Percentiles rank a stretch among this genome's conserved stretches.
Evolutionary conservation across 2,888 invertebrate genomes (phyloP).

Genomic region (Lasioglossum vierecki): DNA sequence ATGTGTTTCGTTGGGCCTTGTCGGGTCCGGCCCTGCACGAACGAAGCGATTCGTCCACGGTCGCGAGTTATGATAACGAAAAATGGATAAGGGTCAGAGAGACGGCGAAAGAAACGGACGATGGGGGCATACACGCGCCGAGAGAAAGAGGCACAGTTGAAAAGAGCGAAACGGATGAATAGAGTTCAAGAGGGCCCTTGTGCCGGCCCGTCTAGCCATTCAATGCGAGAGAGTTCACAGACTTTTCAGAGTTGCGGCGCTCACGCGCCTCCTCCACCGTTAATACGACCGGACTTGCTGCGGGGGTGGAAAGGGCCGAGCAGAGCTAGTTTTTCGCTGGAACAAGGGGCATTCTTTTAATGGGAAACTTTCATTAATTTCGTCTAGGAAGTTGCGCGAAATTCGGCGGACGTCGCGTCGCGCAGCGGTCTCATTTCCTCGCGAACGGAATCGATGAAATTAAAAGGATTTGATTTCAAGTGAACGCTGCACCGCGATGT

Average conservation of each 20-base stretch:
- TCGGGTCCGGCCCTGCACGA: not conserved
- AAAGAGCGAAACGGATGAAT: conserved; percentile 76
- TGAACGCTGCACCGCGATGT: too few relatives aligned
- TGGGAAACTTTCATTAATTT: conserved; percentile 68
- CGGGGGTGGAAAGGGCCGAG: not conserved
- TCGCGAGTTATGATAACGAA: conserved; percentile 56
- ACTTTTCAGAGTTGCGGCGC: conserved; percentile 66
- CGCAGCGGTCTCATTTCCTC: not conserved
- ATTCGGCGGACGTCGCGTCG: not conserved
- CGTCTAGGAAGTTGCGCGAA: conserved; percentile 61
- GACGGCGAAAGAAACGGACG: conserved; percentile 35
- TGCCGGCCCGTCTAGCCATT: conserved; percentile 66
- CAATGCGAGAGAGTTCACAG: conserved; percentile 66
- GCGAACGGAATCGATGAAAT: too few relatives aligned
- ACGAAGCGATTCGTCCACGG: conserved; percentile 9
- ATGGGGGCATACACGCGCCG: conserved; percentile 16
- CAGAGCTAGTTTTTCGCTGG: conserved; percentile 48
- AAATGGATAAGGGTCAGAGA: conserved; percentile 55
- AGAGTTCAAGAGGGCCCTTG: conserved; percentile 74
- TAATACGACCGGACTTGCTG: conserved; percentile 50
- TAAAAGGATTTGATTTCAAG: too few relatives aligned
- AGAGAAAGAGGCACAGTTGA: conserved; percentile 45
- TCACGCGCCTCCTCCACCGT: conserved; percentile 56
- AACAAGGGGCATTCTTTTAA: conserved; percentile 60
- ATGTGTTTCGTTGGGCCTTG: not conserved